These are phyloP conservation scores for Epirrita christyi DNA, from an alignment of 2,888 invertebrate genomes.

Conservation along the genomic window DNA sequence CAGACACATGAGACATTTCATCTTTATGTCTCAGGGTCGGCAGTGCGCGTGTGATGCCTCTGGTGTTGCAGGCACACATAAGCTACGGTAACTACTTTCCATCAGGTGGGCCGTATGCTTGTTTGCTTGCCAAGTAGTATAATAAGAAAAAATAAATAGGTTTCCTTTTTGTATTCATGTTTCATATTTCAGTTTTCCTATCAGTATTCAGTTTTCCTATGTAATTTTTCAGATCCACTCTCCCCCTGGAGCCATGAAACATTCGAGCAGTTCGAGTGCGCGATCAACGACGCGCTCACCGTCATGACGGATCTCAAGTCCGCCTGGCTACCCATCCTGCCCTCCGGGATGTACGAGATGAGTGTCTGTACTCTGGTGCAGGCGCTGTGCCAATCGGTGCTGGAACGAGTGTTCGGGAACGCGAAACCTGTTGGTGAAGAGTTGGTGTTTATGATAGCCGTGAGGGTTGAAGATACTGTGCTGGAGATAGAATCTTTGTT, in stretches of 20 bases:
- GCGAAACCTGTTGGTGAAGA: conserved; percentile 64
- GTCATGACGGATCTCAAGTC: conserved; percentile 61
- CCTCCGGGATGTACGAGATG: conserved; percentile 68
- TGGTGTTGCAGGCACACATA: too few species aligned
- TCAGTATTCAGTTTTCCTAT: too few species aligned
- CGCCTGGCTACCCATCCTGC: conserved; percentile 65
- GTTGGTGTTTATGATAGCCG: conserved; percentile 64
- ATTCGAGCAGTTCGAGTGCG: conserved; percentile 67
- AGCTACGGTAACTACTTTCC: too few species aligned
- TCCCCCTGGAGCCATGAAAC: conserved; percentile 60
- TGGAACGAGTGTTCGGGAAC: conserved; percentile 61
- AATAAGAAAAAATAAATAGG: too few species aligned
- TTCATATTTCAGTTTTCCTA: too few species aligned
- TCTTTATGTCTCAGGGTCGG: too few species aligned
- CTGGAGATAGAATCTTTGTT: conserved; percentile 59
- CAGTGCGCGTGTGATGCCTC: too few species aligned
- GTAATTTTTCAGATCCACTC: conserved; percentile 51
- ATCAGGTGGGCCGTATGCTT: too few species aligned
- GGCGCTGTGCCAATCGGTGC: conserved; percentile 60
- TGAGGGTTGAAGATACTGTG: conserved; percentile 58
- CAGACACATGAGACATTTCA: too few species aligned
- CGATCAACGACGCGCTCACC: conserved; percentile 61
- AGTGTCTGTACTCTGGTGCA: conserved; percentile 62
- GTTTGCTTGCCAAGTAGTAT: too few species aligned
- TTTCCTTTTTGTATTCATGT: too few species aligned